Percentiles rank a stretch among this genome's conserved stretches.
phyloP scores from a whole-genome alignment of 2,113 vertebrate species.

The Nyctibius bracteatus region DNA sequence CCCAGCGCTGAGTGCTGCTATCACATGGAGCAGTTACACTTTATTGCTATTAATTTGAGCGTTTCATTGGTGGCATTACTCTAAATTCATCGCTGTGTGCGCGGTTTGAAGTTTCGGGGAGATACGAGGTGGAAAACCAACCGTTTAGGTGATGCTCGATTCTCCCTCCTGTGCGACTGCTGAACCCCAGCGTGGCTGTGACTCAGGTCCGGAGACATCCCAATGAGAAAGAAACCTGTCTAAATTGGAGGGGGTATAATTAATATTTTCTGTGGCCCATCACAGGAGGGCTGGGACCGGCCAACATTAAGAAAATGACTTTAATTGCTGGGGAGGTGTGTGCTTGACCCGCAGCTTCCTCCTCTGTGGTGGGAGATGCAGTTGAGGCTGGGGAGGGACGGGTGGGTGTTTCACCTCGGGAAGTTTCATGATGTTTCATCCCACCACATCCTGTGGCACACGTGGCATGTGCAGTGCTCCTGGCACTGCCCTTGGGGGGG shows the following conservation, averaged over 20 bases:
- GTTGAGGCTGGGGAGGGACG: background rate
- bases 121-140: background rate
- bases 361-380: background rate
- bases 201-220: background rate
- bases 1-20: background rate
- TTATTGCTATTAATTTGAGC: slow-evolving; percentile 15
- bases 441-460: background rate
- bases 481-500: fast-evolving
- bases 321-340: background rate
- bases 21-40: background rate
- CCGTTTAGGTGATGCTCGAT: background rate
- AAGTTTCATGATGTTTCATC: too few species aligned
- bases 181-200: background rate
- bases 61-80: background rate
- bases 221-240: background rate
- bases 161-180: background rate
- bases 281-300: background rate
- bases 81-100: background rate
- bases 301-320: background rate
- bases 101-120: background rate
- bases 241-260: background rate
- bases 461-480: background rate
- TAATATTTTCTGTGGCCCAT: background rate
- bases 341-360: background rate
- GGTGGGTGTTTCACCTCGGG: background rate